These are phyloP conservation scores for Echinarachnius parma DNA, from an alignment of 53 echinoderm and acorn worm species.

Conservation along the genomic window DNA sequence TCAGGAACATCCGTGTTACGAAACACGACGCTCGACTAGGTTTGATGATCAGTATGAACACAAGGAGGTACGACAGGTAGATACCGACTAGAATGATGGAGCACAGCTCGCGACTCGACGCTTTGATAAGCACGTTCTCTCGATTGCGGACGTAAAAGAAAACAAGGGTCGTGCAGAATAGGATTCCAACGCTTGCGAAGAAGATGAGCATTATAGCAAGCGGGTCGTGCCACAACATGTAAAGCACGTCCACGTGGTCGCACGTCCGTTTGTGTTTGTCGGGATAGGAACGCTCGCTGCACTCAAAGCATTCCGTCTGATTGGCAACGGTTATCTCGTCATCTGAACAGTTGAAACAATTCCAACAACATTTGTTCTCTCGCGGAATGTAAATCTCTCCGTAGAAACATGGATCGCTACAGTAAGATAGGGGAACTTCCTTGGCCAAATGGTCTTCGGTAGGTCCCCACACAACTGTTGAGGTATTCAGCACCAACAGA, in stretches of 20 bases:
- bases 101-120: slow-evolving; percentile 65
- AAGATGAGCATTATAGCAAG: slow-evolving; percentile 26
- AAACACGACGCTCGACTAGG: slow-evolving; percentile 35
- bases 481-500: background rate
- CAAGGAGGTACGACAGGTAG: slow-evolving; percentile 42
- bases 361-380: slow-evolving; percentile 59
- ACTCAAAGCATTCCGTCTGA: slow-evolving; percentile 35
- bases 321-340: slow-evolving; percentile 13
- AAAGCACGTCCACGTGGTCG: slow-evolving; percentile 26
- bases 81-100: slow-evolving; percentile 48
- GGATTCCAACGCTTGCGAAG: slow-evolving; percentile 6
- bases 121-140: slow-evolving; percentile 60
- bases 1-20: slow-evolving; percentile 15
- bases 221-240: slow-evolving; percentile 31
- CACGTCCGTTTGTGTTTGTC: slow-evolving; percentile 31
- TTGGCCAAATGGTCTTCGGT: background rate
- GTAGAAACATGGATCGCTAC: slow-evolving; percentile 24
- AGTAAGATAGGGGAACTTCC: slow-evolving; percentile 14
- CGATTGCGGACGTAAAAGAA: slow-evolving; percentile 43
- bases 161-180: slow-evolving; percentile 3
- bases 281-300: slow-evolving; percentile 24
- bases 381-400: slow-evolving; percentile 28
- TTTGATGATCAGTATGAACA: slow-evolving; percentile 17
- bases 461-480: background rate
- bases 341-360: slow-evolving; percentile 37